Conservation (phyloP, 2,113 vertebrate species). For the Cathartes aura region DNA sequence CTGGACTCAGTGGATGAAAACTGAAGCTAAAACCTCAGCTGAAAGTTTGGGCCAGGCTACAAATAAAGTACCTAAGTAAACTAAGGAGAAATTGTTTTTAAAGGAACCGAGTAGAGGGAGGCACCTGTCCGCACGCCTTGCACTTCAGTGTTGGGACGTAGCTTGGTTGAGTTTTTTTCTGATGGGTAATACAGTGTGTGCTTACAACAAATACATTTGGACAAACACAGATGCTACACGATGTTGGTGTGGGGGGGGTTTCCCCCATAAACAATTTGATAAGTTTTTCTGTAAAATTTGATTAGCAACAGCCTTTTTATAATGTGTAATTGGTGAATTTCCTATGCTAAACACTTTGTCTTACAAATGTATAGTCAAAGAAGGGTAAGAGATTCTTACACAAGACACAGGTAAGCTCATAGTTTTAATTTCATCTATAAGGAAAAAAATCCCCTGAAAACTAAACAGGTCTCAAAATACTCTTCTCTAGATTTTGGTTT, state of each 20-base stretch:
- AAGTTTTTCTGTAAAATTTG: neutral
- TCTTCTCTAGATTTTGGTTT: constrained; percentile 24
- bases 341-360: neutral
- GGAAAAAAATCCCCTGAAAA: constrained; percentile 41
- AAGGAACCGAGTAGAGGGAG: neutral
- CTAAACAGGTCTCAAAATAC: constrained; percentile 24
- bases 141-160: neutral
- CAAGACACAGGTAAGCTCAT: neutral
- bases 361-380: neutral
- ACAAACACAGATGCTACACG: neutral
- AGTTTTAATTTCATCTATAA: constrained; percentile 38
- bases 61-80: constrained; percentile 4
- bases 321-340: neutral
- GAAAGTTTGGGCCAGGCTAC: neutral
- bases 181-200: neutral
- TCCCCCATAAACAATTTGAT: neutral
- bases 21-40: neutral
- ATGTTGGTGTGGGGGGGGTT: fast-evolving
- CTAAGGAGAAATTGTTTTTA: neutral
- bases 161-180: neutral
- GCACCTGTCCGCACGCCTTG: neutral
- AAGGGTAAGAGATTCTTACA: neutral
- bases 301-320: neutral
- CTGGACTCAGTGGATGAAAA: neutral
- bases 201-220: neutral